A percentile compares a stretch with the other conserved stretches of the same genome.
Conservation (phyloP, 1,140 invertebrate genomes). For the Ips nitidus region DNA sequence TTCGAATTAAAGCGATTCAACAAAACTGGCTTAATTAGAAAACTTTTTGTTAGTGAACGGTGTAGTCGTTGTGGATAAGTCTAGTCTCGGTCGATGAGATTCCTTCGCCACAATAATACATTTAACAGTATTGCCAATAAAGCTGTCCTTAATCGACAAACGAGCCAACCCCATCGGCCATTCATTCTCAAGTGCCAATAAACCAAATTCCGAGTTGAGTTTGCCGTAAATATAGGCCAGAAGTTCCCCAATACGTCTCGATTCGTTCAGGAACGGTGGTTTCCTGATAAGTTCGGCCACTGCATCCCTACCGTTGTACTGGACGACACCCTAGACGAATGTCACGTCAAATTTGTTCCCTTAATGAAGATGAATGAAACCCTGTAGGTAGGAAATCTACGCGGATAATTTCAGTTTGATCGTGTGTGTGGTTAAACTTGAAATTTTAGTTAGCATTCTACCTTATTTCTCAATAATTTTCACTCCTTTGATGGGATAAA, state of each 20-base stretch:
- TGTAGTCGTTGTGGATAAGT: too few relatives aligned
- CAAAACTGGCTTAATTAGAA: too few relatives aligned
- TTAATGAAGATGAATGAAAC: not conserved
- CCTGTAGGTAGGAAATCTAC: too few relatives aligned
- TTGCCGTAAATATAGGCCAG: conserved; percentile 2
- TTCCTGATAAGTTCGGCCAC: not conserved
- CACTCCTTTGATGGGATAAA: too few relatives aligned
- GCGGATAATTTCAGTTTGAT: too few relatives aligned
- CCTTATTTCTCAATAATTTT: too few relatives aligned
- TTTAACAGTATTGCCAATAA: conserved; percentile 11
- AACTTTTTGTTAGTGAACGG: too few relatives aligned
- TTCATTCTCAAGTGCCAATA: conserved; percentile 10
- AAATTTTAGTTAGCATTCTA: too few relatives aligned
- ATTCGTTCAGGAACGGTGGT: conserved; percentile 1
- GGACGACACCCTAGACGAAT: not conserved
- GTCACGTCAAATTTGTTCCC: not conserved
- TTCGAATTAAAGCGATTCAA: too few relatives aligned
- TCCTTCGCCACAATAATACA: conserved; percentile 2
- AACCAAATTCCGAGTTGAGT: conserved; percentile 8
- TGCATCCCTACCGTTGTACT: not conserved
- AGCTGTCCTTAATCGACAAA: conserved; percentile 11
- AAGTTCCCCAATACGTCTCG: conserved; percentile 3
- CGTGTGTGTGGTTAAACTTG: too few relatives aligned
- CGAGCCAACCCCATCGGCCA: conserved; percentile 3
- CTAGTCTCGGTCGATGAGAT: not conserved